A percentile compares a stretch with the other conserved stretches of the same genome.
Evolutionary conservation across 2,888 invertebrate genomes (phyloP).

Genomic region (Holacanthella duospinosa): DNA sequence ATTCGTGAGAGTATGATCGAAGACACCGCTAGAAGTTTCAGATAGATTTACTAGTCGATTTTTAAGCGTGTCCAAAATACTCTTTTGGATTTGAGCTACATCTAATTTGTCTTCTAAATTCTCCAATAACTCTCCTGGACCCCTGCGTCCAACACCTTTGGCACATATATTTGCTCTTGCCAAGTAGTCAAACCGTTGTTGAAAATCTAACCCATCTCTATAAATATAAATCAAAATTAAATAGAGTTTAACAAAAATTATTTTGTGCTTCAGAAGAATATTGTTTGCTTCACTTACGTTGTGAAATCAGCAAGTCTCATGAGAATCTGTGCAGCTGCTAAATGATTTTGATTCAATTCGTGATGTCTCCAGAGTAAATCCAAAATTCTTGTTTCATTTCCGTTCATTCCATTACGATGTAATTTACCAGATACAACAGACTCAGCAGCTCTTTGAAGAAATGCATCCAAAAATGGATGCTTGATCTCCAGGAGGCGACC

Average conservation of each 20-base stretch:
- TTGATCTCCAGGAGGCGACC: constrained; percentile 45
- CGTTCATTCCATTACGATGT: constrained; percentile 42
- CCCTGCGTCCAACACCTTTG: constrained; percentile 63
- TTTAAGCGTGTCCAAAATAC: constrained; percentile 48
- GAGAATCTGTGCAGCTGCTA: constrained; percentile 81
- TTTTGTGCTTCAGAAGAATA: not conserved
- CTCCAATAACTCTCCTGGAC: constrained; percentile 61
- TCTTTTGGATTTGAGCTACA: constrained; percentile 71
- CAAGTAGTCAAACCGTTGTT: constrained; percentile 77
- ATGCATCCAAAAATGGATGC: constrained; percentile 42
- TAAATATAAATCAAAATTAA: constrained; percentile 37
- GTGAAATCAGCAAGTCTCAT: constrained; percentile 67
- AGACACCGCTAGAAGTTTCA: constrained; percentile 38
- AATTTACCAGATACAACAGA: constrained; percentile 38
- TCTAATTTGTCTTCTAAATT: constrained; percentile 88
- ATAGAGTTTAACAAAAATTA: not conserved
- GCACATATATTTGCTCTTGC: constrained; percentile 91
- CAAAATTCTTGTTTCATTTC: constrained; percentile 53
- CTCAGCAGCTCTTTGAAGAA: constrained; percentile 42
- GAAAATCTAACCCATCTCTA: constrained; percentile 62
- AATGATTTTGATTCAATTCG: constrained; percentile 81
- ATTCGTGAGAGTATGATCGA: constrained; percentile 21
- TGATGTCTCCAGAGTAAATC: constrained; percentile 94
- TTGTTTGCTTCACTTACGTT: constrained; percentile 40
- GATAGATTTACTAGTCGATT: constrained; percentile 41